These are phyloP conservation scores for Arion vulgaris DNA, from an alignment of 1,140 invertebrate species.

Conservation along the genomic window DNA sequence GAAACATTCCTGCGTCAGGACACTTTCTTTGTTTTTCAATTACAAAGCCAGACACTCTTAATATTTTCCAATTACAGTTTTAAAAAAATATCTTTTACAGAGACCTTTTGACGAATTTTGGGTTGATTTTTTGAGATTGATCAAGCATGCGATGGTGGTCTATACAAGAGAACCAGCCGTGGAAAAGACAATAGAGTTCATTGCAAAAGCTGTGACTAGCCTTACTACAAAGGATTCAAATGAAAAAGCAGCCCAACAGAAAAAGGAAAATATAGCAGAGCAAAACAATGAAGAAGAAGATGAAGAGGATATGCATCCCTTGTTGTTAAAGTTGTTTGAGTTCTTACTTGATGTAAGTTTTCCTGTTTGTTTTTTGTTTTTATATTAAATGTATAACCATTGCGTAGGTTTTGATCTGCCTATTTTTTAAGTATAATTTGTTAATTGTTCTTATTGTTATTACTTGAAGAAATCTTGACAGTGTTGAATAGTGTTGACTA, in stretches of 20 bases:
- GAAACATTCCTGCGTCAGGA: too few relatives aligned
- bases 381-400: not conserved
- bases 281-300: constrained; percentile 51
- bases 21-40: too few relatives aligned
- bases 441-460: too few relatives aligned
- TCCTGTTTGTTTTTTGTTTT: not conserved
- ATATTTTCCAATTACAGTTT: too few relatives aligned
- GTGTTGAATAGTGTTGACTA: too few relatives aligned
- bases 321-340: constrained; percentile 65
- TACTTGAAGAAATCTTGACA: too few relatives aligned
- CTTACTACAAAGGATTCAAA: constrained; percentile 33
- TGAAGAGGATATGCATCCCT: constrained; percentile 54
- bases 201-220: constrained; percentile 77
- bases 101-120: constrained; percentile 62
- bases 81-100: constrained; percentile 47
- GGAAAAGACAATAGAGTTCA: constrained; percentile 79
- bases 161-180: constrained; percentile 77
- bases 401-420: too few relatives aligned
- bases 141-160: constrained; percentile 67
- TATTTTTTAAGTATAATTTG: too few relatives aligned
- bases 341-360: constrained; percentile 66
- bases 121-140: constrained; percentile 58
- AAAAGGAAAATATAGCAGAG: constrained; percentile 19
- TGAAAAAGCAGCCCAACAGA: constrained; percentile 8
- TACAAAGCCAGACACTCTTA: too few relatives aligned